Conservation (phyloP, 2,888 invertebrate genomes). For the Brassicogethes aeneus region DNA sequence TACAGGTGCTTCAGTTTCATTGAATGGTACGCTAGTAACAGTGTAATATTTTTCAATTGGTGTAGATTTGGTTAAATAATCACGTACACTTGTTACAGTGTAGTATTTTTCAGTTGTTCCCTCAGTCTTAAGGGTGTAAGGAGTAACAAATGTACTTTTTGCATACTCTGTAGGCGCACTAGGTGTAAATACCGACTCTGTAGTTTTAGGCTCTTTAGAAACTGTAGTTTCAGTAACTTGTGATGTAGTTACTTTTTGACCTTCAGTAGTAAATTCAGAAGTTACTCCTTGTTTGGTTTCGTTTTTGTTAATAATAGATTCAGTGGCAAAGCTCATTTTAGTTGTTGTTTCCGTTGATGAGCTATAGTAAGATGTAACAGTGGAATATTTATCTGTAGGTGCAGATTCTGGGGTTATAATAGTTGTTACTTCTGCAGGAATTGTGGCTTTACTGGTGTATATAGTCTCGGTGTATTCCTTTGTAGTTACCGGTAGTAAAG, state of each 20-base stretch:
- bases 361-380: not conserved
- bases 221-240: too few relatives aligned
- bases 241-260: constrained; percentile 3
- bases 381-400: not conserved
- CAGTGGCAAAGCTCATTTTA: constrained; percentile 4
- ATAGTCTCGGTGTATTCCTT: constrained; percentile 19
- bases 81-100: too few relatives aligned
- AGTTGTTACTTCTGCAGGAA: constrained; percentile 3
- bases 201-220: too few relatives aligned
- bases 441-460: constrained; percentile 15
- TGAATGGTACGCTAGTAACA: not conserved
- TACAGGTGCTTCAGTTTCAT: not conserved
- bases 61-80: too few relatives aligned
- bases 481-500: not conserved
- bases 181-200: too few relatives aligned
- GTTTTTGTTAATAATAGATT: not conserved
- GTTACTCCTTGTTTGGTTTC: not conserved
- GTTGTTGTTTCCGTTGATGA: constrained; percentile 4
- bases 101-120: not conserved
- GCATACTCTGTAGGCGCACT: too few relatives aligned
- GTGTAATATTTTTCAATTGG: not conserved
- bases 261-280: constrained; percentile 7
- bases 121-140: too few relatives aligned
- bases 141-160: too few relatives aligned
- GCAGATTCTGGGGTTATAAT: not conserved